Percentiles rank a stretch among this genome's conserved stretches.
Evolutionary conservation across 2,888 invertebrate species (phyloP).

Genomic region (Hetaerina titia): DNA sequence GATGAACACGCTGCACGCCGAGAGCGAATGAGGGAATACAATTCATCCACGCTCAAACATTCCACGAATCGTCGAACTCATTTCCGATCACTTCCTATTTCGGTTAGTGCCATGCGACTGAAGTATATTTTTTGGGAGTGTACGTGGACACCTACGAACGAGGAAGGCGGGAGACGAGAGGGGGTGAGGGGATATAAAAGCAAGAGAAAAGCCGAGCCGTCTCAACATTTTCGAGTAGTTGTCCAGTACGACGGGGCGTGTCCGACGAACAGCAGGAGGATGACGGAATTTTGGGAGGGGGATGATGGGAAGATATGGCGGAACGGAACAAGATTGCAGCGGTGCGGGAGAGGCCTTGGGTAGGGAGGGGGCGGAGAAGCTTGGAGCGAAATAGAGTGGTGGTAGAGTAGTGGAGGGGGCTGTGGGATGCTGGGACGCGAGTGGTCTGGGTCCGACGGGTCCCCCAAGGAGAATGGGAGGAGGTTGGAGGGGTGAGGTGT

Average conservation of each 20-base stretch:
- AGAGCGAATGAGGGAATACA: no score
- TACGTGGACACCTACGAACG: neutral
- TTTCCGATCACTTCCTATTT: no score
- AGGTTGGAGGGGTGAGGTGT: neutral
- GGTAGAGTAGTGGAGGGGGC: neutral
- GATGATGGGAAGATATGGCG: neutral
- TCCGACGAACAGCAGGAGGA: neutral
- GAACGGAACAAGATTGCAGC: neutral
- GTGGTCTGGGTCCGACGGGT: neutral
- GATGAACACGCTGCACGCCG: no score
- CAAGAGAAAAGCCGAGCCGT: neutral
- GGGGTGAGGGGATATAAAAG: neutral
- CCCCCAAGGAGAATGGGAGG: neutral
- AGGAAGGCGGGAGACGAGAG: no score
- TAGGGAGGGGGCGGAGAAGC: neutral
- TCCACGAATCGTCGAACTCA: no score
- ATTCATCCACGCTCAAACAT: no score
- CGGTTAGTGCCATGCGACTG: no score
- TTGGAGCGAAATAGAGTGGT: neutral
- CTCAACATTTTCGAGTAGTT: no score
- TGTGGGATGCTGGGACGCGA: neutral
- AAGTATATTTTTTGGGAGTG: no score
- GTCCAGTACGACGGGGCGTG: no score
- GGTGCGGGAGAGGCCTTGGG: neutral
- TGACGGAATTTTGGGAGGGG: neutral